Evolutionary conservation across 2,113 vertebrate genomes (phyloP).

Genomic region (Marmota monax): DNA sequence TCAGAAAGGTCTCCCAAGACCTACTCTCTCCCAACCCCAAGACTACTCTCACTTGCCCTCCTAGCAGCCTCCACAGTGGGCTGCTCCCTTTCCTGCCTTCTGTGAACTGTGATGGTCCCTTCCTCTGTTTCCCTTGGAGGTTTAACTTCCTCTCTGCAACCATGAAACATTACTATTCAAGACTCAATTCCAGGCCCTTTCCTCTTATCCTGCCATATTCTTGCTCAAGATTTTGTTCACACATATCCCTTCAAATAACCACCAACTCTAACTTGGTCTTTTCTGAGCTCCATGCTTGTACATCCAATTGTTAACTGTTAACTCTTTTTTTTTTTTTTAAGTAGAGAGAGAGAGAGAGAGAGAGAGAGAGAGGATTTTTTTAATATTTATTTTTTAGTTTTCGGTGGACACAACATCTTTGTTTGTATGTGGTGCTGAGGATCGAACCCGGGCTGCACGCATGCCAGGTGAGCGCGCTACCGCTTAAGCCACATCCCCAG

Average conservation of each 20-base stretch:
- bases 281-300: neutral
- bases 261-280: neutral
- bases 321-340: too few species aligned
- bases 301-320: neutral
- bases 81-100: neutral
- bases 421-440: too few species aligned
- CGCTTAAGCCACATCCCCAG: too few species aligned
- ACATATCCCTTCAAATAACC: neutral
- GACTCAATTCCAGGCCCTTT: neutral
- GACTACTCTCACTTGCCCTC: neutral
- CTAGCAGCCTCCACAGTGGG: neutral
- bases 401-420: too few species aligned
- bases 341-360: too few species aligned
- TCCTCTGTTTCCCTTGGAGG: neutral
- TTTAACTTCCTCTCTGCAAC: neutral
- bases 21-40: too few species aligned
- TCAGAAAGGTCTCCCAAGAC: neutral
- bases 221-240: neutral
- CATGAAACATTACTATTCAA: neutral
- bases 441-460: too few species aligned
- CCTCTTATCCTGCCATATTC: neutral
- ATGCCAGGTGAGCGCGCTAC: too few species aligned
- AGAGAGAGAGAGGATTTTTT: too few species aligned
- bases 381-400: too few species aligned
- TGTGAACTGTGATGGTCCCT: neutral